Percentiles rank a stretch among this genome's conserved stretches.
phyloP scores from a whole-genome alignment of 2,888 invertebrate genomes.

The Tromatobia lineatoria region DNA sequence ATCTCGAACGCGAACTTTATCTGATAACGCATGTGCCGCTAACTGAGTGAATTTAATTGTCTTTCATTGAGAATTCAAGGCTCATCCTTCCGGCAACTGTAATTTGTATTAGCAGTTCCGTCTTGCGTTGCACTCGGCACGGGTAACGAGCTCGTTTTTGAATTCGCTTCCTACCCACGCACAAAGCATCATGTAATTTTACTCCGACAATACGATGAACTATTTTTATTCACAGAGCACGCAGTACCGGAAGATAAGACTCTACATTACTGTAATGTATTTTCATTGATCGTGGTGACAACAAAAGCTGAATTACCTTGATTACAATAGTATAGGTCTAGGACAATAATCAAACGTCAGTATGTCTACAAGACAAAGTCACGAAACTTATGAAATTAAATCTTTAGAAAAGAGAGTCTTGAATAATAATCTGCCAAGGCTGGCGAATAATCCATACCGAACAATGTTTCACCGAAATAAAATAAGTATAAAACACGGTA shows the following conservation, averaged over 20 bases:
- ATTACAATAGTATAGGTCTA: background rate
- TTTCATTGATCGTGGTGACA: background rate
- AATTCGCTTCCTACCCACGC: conserved; percentile 24
- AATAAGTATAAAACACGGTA: too few species aligned
- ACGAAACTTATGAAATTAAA: too few species aligned
- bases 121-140: background rate
- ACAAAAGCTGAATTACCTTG: background rate
- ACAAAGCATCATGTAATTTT: conserved; percentile 49
- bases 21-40: conserved; percentile 11
- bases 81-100: conserved; percentile 53
- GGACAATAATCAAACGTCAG: too few species aligned
- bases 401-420: too few species aligned
- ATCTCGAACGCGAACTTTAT: conserved; percentile 22
- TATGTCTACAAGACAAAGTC: too few species aligned
- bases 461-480: too few species aligned
- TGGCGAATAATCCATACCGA: too few species aligned
- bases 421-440: too few species aligned
- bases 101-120: conserved; percentile 52
- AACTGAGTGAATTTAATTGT: conserved; percentile 47
- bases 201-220: background rate
- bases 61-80: conserved; percentile 54
- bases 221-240: conserved; percentile 5
- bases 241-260: background rate
- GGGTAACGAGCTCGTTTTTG: conserved; percentile 58
- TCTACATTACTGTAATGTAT: background rate